phyloP scores from a whole-genome alignment of 2,797 vertebrate species.

The Salmo trutta region DNA sequence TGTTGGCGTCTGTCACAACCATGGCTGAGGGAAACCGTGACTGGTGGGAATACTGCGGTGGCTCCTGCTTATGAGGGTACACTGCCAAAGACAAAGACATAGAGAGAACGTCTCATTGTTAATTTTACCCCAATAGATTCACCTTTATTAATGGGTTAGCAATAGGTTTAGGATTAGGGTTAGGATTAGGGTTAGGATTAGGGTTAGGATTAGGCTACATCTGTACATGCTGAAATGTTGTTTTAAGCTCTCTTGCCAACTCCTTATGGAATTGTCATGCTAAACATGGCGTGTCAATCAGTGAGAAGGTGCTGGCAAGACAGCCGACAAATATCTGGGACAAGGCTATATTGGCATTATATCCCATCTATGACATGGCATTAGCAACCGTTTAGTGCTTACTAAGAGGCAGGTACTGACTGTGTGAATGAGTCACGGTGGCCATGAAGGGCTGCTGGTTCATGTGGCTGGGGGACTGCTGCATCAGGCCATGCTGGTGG shows the following conservation, averaged over 20 bases:
- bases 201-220: background rate
- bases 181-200: no score
- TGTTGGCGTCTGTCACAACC: constrained; percentile 96
- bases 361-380: background rate
- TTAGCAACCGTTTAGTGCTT: background rate
- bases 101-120: background rate
- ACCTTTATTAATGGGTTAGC: no score
- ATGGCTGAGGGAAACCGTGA: constrained; percentile 95
- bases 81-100: constrained; percentile 72
- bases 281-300: no score
- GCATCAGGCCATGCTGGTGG: constrained; percentile 95
- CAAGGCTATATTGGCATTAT: background rate
- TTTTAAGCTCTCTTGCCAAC: background rate
- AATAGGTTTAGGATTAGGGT: no score
- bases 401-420: constrained; percentile 75
- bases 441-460: constrained; percentile 97
- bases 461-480: constrained; percentile 91
- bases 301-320: no score
- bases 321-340: background rate
- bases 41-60: constrained; percentile 95
- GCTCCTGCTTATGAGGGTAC: constrained; percentile 97
- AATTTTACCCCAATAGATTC: background rate
- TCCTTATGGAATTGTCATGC: no score
- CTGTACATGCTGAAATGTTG: background rate
- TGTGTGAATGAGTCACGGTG: constrained; percentile 95